These are phyloP conservation scores for Psittacus erithacus DNA, from an alignment of 2,113 vertebrate genomes.

Conservation along the genomic window DNA sequence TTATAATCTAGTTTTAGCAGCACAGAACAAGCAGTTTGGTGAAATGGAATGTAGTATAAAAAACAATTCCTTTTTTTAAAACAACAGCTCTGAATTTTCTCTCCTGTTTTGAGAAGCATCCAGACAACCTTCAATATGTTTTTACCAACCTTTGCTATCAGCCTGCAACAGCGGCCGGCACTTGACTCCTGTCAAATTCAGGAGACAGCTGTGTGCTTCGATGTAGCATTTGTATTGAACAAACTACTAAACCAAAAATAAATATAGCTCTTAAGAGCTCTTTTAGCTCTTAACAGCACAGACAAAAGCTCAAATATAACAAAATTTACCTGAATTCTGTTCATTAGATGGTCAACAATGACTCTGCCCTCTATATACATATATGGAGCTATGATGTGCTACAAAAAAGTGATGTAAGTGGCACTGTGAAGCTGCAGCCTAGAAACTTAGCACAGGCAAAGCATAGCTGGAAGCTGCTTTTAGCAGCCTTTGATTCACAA, in stretches of 20 bases:
- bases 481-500: not conserved
- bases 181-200: not conserved
- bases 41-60: not conserved
- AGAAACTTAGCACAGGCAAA: not conserved
- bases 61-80: not conserved
- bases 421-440: not conserved
- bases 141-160: not conserved
- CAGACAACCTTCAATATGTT: not conserved
- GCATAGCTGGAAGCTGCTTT: not conserved
- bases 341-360: not conserved
- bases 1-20: not conserved
- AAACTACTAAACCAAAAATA: fast-evolving
- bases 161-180: not conserved
- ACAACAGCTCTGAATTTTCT: not conserved
- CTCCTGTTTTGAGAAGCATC: not conserved
- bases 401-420: not conserved
- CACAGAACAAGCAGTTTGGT: not conserved
- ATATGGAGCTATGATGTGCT: not conserved
- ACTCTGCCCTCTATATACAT: not conserved
- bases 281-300: not conserved
- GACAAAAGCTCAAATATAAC: not conserved
- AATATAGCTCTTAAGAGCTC: not conserved
- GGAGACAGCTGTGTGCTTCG: not conserved
- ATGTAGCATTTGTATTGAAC: not conserved
- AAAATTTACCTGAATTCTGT: not conserved